Base-by-base conservation (phyloP, 2,797 vertebrate genomes). In the Lithobates pipiens region DNA sequence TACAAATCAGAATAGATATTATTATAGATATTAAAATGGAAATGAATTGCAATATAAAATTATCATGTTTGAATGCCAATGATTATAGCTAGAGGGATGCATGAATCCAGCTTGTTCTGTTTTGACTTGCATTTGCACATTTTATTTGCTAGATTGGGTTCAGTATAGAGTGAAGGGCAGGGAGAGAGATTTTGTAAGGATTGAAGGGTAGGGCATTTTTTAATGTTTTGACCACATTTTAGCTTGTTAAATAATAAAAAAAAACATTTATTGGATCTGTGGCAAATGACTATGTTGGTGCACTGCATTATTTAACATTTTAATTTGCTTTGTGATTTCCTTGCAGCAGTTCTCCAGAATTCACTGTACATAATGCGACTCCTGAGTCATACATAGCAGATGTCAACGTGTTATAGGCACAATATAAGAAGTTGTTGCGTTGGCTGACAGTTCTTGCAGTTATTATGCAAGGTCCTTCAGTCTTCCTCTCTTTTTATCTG, bases 141-240 rank as follows among this genome's bases (percentile, higher is more conserved):
- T 81, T 63, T 82, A 82, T 82, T 82, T 82, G 32, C 70, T 82
- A 82, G 69, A 73, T 23, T n/a, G 80, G 80, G 54, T 27, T 73
- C 69, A 29, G 34, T 27, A 65, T 42, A 74, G 80, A 82, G 39
- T 73, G 70, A n/a, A 50, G 69, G 54, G 80, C 80, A 82, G 72
- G 80, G 70, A 73, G 80, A 44, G 10, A 61, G 54, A 61, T 82
- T 71, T 63, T 82, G 79, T 72, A 81, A 46, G 63, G 80, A 70
- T 54, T 63, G 15, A 65, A 23, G 80, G 70, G 70, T 57, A 65
- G 80, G 70, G 54, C 54, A 74, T 73, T 82, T 82, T 74, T 25
- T 82, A 42, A 82, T 73, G 44, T 74, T 74, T 73, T 74, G 44
- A 74, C 42, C 23, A 73, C 15, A 82, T 73, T 81, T 81, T 74